Base-by-base conservation (phyloP, 2,888 invertebrate genomes). In the Emesis russula region DNA sequence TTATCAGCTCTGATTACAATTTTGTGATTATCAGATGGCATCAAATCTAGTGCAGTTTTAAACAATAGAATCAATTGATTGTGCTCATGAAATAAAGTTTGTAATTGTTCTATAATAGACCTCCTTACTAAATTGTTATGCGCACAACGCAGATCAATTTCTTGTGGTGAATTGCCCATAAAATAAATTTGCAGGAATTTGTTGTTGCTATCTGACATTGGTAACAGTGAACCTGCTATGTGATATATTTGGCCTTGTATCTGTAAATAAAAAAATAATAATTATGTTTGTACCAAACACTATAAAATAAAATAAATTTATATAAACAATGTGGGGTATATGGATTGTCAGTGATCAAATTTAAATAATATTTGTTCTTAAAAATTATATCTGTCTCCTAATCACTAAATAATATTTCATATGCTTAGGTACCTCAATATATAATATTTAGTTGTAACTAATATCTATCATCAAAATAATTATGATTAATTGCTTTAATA, bases 1-100 rank as follows among this genome's bases (percentile, higher is more conserved):
- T 94, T 95, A 92, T 96, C 95, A n/a, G 95, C 95, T 94, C 92
- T 93, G 79, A 95, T 95, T 0, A 95, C 91, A 94, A 96, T 92
- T 90, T 95, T 96, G 88, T 95, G 93, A 86, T 88, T 90, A 92
- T 95, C 95, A 0, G 89, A 93, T 94, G 94, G 95, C 95, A 95
- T 95, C 31, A 44, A 88, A 70, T 96, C 95, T 33, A 95, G 13
- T 4, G 95, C 95, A 58, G 81, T 94, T 79, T 68, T 95, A 36
- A 95, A 95, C 13, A 94, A 88, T 87, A 3, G 18, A 89, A 95
- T 33, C 66, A 94, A 95, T 86, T 94, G 76, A 83, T 88, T 89
- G 53, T 84, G 82, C 77, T 82, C 5, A 80, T 88, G 82, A 74
- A 89, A 85, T 71, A 94, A 92, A 0, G 48, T 94, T 95, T 94